phyloP scores from a whole-genome alignment of 2,797 vertebrate species.

The Anguilla obscura region DNA sequence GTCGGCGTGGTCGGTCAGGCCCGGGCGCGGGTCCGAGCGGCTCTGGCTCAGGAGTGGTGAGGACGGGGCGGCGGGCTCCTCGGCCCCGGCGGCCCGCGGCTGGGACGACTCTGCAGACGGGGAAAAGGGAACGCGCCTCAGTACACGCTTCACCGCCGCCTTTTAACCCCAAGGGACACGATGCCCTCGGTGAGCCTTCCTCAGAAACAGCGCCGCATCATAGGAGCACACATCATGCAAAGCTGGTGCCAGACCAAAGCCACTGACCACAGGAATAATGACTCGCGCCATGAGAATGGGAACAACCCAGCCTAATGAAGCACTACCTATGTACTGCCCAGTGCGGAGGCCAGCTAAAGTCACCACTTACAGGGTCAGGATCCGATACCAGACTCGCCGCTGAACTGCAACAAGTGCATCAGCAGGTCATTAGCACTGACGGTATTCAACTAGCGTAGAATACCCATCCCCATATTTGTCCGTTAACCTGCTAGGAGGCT shows the following conservation, averaged over 20 bases:
- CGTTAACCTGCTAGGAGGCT: neutral
- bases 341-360: neutral
- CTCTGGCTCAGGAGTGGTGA: neutral
- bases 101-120: conserved; percentile 47
- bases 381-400: neutral
- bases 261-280: too few species aligned
- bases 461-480: neutral
- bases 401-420: neutral
- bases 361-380: neutral
- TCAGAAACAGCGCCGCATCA: neutral
- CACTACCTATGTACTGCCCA: neutral
- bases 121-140: neutral
- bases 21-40: conserved; percentile 21
- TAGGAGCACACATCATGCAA: neutral
- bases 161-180: neutral
- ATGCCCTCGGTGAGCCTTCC: too few species aligned
- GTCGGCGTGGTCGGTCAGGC: conserved; percentile 18
- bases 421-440: neutral
- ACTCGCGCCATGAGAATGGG: neutral
- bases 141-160: neutral
- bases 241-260: neutral
- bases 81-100: neutral
- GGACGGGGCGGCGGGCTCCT: conserved; percentile 44
- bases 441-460: neutral
- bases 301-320: neutral